Evolutionary conservation across 2,113 vertebrate genomes (phyloP).

Genomic region (Neotoma lepida): DNA sequence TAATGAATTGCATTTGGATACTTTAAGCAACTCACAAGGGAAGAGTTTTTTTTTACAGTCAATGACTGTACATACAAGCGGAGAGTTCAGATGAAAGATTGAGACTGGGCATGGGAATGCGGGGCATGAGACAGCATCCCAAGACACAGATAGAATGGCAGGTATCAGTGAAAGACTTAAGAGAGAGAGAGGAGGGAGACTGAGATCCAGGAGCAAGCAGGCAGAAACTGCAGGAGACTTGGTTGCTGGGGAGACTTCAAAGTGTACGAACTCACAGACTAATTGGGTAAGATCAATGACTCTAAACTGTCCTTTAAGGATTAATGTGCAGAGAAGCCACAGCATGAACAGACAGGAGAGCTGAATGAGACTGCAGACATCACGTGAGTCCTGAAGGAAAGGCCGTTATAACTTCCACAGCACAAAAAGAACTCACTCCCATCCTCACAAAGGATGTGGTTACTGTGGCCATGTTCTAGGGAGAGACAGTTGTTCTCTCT

Average conservation of each 20-base stretch:
- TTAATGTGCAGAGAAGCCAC: neutral
- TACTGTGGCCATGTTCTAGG: neutral
- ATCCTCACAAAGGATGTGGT: neutral
- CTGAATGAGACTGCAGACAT: neutral
- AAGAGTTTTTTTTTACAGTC: neutral
- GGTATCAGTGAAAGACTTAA: neutral
- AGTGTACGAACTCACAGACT: neutral
- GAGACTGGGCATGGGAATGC: neutral
- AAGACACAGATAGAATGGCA: neutral
- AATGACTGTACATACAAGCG: neutral
- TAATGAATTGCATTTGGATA: neutral
- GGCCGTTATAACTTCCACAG: neutral
- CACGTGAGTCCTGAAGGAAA: neutral
- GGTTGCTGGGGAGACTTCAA: neutral
- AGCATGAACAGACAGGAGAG: neutral
- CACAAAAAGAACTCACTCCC: neutral
- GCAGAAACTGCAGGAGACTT: neutral
- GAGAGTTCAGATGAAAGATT: neutral
- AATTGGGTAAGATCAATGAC: neutral
- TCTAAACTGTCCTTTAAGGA: neutral
- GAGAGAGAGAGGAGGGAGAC: neutral
- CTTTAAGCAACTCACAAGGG: neutral
- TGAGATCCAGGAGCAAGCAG: neutral
- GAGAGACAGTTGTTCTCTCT: neutral
- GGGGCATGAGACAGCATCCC: neutral